Evolutionary conservation across 2,797 vertebrate genomes (phyloP).

Genomic region (Etheostoma perlongum): DNA sequence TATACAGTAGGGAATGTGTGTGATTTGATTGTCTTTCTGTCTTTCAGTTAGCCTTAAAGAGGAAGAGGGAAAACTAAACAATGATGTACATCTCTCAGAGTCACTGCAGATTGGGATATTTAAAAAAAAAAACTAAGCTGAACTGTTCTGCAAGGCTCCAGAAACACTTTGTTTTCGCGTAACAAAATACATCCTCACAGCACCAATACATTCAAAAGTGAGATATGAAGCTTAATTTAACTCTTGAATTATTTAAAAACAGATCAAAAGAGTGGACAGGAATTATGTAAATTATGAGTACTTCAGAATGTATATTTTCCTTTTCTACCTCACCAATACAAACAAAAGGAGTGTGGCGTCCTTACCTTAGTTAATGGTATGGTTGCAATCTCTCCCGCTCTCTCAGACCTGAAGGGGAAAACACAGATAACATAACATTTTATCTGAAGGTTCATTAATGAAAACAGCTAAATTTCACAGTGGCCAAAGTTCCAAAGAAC

Average conservation of each 20-base stretch:
- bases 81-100: no score
- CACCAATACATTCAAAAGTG: neutral
- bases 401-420: conserved; percentile 71
- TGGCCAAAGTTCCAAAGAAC: no score
- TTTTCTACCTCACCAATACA: neutral
- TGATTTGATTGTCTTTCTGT: neutral
- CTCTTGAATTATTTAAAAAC: neutral
- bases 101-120: no score
- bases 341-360: neutral
- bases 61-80: no score
- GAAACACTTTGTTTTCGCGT: neutral
- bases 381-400: conserved; percentile 82
- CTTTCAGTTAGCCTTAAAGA: neutral
- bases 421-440: neutral
- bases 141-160: no score
- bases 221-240: neutral
- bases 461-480: no score
- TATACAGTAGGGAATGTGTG: neutral
- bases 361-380: conserved; percentile 82
- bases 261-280: neutral
- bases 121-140: no score
- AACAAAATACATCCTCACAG: neutral
- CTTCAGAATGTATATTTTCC: no score
- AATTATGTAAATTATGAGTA: no score
- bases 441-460: no score